phyloP scores from a whole-genome alignment of 2,113 vertebrate genomes.

The Illadopsis cleaveri region DNA sequence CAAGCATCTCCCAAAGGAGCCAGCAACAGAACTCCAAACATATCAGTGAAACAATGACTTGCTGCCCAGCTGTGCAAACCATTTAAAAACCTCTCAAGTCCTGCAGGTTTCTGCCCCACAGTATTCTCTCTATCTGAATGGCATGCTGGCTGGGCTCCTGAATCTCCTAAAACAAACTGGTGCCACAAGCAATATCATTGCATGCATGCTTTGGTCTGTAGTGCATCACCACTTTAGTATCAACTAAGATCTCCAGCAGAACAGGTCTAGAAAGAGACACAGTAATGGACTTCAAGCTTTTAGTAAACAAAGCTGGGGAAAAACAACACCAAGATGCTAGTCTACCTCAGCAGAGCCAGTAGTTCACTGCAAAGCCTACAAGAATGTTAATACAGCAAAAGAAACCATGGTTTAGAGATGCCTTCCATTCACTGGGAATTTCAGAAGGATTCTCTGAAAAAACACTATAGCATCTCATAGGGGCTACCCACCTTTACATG shows the following conservation, averaged over 20 bases:
- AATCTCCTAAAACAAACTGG: neutral
- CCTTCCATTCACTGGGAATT: neutral
- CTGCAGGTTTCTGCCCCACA: neutral
- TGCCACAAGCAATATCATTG: neutral
- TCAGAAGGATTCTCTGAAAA: neutral
- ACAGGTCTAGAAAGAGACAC: neutral
- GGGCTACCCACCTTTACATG: rapidly evolving
- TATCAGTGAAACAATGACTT: neutral
- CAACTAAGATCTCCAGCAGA: neutral
- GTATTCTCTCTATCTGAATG: neutral
- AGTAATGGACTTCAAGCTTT: neutral
- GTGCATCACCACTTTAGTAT: rapidly evolving
- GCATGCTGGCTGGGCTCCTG: neutral
- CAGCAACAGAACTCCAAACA: neutral
- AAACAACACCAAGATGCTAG: neutral
- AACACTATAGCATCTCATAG: neutral
- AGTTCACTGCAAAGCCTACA: neutral
- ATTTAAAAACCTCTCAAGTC: neutral
- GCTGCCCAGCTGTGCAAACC: neutral
- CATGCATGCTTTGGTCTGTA: neutral
- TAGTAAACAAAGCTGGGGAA: neutral
- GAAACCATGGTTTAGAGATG: neutral
- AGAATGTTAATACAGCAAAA: neutral
- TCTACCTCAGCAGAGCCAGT: neutral
- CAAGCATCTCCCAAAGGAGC: neutral